Evolutionary conservation across 2,797 vertebrate genomes (phyloP), one percentile per base, ranked within the genome.

Genomic region (Poeciliopsis paucimaculata): DNA sequence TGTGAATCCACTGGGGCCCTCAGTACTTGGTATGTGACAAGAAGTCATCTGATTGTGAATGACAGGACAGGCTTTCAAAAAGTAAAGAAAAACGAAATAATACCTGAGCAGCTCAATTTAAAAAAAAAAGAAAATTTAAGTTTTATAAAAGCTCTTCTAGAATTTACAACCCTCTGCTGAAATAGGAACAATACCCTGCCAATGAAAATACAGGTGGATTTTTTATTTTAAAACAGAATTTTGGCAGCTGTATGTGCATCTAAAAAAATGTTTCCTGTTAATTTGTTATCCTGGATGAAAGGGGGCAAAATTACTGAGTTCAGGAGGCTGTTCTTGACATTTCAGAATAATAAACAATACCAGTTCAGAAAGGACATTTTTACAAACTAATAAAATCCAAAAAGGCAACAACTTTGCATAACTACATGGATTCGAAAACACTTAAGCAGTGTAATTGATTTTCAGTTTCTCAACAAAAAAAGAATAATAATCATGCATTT

Each of bases 11-110:
- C 91, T 91, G 92, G 81, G 95, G 94, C 95, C 94, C 93, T 92
- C 84, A 88, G 91, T 85, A 81, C 78, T 82, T 75, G 92, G 95
- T 94, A 95, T 93, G 94, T 95, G 96, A 96, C 94, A 94, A 94
- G 93, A 96, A 96, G 94, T 92, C 73, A 80, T 92, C 90, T 96
- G 96, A 96, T 95, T 95, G 93, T 92, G 94, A 95, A 92, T 93
- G 94, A 95, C 91, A 79, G 66, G 80, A 78, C 82, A 86, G 23
- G 41, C 13, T 45, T 71, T 71, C 11, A 45, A 70, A 41, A 45
- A n/a, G 13, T 45, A 71, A 71, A 45, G 5, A 15, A 9, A n/a
- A 45, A 43, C 4, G 0, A 41, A 43, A n/a, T 43, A 70, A 28
- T 46, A 71, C 6, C 2, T 3, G 26, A 71, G 46, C 12, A 28